Evolutionary conservation across 1,140 invertebrate species (phyloP).

Genomic region (Lepidurus packardi): DNA sequence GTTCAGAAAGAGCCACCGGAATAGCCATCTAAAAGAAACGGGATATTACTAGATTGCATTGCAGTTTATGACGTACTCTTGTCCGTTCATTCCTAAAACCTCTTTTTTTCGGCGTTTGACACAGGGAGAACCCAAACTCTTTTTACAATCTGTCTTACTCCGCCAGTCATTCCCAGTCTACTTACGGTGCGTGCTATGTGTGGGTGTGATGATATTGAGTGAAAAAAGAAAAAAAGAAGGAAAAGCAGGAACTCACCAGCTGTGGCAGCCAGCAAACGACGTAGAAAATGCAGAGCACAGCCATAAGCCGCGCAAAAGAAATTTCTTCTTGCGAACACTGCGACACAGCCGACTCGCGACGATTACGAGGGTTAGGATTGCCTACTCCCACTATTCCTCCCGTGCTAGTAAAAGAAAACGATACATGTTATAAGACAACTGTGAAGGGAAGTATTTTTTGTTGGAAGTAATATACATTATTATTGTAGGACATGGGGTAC

Average conservation of each 20-base stretch:
- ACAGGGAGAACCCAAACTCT: neutral
- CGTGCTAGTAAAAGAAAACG: constrained; percentile 31
- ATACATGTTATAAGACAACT: constrained; percentile 1
- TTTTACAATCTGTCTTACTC: neutral
- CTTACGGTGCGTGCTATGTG: neutral
- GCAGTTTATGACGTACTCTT: constrained; percentile 12
- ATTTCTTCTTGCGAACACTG: constrained; percentile 60
- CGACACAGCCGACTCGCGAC: constrained; percentile 16
- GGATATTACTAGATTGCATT: constrained; percentile 28
- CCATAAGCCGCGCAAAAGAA: constrained; percentile 76
- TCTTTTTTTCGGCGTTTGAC: neutral
- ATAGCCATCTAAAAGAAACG: constrained; percentile 57
- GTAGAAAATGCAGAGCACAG: constrained; percentile 70
- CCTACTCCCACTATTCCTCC: constrained; percentile 26
- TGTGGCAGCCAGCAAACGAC: constrained; percentile 80
- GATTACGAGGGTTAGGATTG: constrained; percentile 18
- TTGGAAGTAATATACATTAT: neutral
- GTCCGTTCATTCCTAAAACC: neutral
- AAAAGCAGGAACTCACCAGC: constrained; percentile 57
- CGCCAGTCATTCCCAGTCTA: neutral
- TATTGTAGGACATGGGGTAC: neutral
- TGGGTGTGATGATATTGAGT: neutral
- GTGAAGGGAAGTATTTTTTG: neutral
- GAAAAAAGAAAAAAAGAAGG: neutral
- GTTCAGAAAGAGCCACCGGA: constrained; percentile 53